Percentiles rank a stretch among this genome's conserved stretches.
Evolutionary conservation across 2,113 vertebrate species (phyloP).

Genomic region (Astur gentilis): DNA sequence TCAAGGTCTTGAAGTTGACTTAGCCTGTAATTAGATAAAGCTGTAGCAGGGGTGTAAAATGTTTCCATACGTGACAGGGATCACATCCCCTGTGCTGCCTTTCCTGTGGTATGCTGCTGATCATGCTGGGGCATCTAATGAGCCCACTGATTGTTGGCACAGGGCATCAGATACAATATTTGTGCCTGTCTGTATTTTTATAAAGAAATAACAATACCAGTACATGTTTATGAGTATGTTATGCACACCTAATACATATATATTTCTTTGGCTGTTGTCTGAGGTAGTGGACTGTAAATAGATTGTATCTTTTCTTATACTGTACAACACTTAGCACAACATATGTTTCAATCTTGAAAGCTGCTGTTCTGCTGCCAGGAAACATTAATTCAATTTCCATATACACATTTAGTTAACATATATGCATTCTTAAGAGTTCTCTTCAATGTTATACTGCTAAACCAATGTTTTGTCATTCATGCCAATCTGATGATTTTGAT

Average conservation of each 20-base stretch:
- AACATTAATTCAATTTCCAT: background rate
- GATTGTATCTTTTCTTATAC: background rate
- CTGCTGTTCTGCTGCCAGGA: slow-evolving; percentile 23
- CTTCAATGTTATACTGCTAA: background rate
- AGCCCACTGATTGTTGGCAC: background rate
- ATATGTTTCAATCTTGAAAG: background rate
- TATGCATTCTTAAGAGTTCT: background rate
- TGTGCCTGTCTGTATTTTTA: background rate
- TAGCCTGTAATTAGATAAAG: background rate
- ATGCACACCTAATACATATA: background rate
- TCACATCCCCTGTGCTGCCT: background rate
- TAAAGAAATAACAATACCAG: background rate
- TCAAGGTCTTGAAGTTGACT: background rate
- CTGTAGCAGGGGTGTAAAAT: background rate
- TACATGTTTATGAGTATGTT: background rate
- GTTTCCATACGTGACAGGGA: background rate
- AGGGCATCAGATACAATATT: background rate
- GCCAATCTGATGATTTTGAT: background rate
- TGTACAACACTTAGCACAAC: background rate
- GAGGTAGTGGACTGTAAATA: background rate
- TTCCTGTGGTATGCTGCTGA: background rate
- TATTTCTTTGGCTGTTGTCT: background rate
- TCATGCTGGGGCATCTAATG: background rate
- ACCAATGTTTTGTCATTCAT: background rate
- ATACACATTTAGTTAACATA: background rate